Evolutionary conservation across 2,113 vertebrate species (phyloP).

Genomic region (Candoia aspera): DNA sequence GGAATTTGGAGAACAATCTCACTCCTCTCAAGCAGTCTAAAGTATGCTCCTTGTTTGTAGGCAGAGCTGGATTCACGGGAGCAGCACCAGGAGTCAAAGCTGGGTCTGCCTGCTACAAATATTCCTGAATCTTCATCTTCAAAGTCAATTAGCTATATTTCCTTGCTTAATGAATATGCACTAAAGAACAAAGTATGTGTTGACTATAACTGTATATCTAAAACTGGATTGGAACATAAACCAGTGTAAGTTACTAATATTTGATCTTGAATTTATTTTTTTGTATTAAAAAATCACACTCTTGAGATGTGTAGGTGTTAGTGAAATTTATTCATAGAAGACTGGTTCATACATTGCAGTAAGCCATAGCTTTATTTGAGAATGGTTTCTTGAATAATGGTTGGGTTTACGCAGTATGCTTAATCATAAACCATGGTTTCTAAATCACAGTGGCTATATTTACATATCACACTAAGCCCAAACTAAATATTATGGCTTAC

Average conservation of each 20-base stretch:
- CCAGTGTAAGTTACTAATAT: slow-evolving; percentile 56
- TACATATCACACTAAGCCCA: neutral
- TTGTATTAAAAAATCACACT: neutral
- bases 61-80: fast-evolving
- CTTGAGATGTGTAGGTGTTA: neutral
- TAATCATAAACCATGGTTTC: neutral
- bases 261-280: neutral
- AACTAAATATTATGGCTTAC: neutral
- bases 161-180: slow-evolving; percentile 21
- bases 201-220: fast-evolving
- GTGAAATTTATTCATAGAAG: neutral
- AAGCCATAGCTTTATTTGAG: neutral
- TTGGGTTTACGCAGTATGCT: neutral
- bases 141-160: slow-evolving; percentile 41
- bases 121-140: fast-evolving
- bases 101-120: too few relatives aligned
- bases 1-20: neutral
- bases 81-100: neutral
- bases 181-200: fast-evolving
- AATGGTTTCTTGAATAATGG: neutral
- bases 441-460: neutral
- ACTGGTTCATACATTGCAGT: neutral
- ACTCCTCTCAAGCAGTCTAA: slow-evolving; percentile 15
- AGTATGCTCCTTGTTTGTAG: slow-evolving; percentile 37
- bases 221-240: neutral